A percentile compares a stretch with the other conserved stretches of the same genome.
These are phyloP conservation scores for Pelvicachromis taeniatus DNA, from an alignment of 2,113 vertebrate genomes.

Conservation along the genomic window DNA sequence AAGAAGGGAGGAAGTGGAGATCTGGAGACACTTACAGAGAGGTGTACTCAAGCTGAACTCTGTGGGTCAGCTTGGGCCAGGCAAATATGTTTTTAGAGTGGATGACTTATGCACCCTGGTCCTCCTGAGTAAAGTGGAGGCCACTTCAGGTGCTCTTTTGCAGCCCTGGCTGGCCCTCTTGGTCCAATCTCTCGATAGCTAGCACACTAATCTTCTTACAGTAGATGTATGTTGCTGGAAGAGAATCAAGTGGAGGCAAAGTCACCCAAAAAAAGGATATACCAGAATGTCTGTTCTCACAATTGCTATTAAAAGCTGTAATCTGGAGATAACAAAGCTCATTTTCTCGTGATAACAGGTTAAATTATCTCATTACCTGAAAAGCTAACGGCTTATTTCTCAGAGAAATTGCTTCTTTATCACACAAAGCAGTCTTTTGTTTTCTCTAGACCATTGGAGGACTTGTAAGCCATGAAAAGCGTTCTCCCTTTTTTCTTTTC, in stretches of 20 bases:
- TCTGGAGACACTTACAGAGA: background rate
- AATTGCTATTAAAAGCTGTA: background rate
- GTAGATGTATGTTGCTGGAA: background rate
- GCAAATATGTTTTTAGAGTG: background rate
- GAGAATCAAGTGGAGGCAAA: background rate
- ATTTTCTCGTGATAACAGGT: background rate
- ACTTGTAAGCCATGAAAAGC: background rate
- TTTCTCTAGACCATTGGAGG: background rate
- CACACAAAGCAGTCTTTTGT: background rate
- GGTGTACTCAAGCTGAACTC: background rate
- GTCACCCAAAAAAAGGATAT: background rate
- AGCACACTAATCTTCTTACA: background rate
- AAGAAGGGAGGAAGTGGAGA: background rate
- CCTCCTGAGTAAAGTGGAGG: background rate
- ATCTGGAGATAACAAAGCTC: background rate
- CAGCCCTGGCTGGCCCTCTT: background rate
- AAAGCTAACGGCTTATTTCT: background rate
- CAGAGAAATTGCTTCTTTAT: background rate
- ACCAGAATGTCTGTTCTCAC: background rate
- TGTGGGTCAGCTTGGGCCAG: background rate
- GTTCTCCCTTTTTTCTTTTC: background rate
- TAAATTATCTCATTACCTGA: background rate
- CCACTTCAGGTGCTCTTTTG: background rate
- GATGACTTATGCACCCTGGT: background rate
- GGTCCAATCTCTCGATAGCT: background rate